Evolutionary conservation across 1,140 invertebrate genomes (phyloP), one percentile per base, ranked within the genome.

Genomic region (Stegodyphus mimosarum): DNA sequence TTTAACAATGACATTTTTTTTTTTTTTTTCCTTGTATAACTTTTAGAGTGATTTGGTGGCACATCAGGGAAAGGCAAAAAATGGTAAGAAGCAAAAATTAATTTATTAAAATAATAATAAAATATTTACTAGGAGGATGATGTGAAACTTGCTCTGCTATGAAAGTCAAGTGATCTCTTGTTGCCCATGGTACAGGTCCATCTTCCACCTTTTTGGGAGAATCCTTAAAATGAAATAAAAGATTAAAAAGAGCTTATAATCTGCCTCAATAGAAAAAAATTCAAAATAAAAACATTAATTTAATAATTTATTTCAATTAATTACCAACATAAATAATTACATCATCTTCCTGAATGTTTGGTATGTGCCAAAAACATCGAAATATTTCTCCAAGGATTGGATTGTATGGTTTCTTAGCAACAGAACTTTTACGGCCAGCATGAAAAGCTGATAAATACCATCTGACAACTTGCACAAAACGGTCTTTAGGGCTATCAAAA

Each of bases 401-500:
- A 92, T 99, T 99, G 90, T 99, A 99, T 0, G 98, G 97, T 90
- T 99, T 99, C 90, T 98, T 99, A 76, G 97, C 96, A 3, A 99
- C 96, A 52, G 95, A 93, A 87, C 95, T 96, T 90, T 97, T 98
- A 80, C 97, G 93, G 1, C 97, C 97, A 48, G 98, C 98, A 92
- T 99, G 98, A 91, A 98, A 99, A 70, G 97, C 97, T 86, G 97
- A 98, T 75, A 99, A 90, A 91, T 99, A 99, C 97, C 97, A 99
- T 87, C 94, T 89, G 0, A 98, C 93, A 48, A 97, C 94, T 91
- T 98, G 96, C 7, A 99, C 93, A 94, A 99, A 98, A 75, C 98
- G 93, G 78, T 98, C 97, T 87, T 93, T 92, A 5, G 98, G 95
- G 51, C 94, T 95, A 73, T 93, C 91, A 89, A 94, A 92, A 90